Evolutionary conservation across 2,113 vertebrate genomes (phyloP).

Genomic region (chimpanzee (Pan troglodytes)): DNA sequence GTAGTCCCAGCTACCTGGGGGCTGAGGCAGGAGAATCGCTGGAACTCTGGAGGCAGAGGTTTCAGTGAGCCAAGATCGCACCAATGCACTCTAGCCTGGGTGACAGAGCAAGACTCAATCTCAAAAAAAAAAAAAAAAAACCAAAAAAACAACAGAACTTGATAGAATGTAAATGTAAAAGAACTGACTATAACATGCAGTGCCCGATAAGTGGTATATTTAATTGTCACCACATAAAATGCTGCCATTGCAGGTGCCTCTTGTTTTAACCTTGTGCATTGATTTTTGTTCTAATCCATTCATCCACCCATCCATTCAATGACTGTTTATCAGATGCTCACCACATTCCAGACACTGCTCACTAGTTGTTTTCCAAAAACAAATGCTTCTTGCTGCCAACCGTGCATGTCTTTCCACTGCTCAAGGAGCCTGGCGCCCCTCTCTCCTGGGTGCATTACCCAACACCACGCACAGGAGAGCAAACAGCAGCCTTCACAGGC

Average conservation of each 20-base stretch:
- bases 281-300: neutral
- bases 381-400: too few relatives aligned
- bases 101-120: fast-evolving
- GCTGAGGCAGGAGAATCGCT: too few relatives aligned
- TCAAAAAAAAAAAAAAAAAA: too few relatives aligned
- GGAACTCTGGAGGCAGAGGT: too few relatives aligned
- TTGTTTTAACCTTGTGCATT: fast-evolving
- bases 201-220: fast-evolving
- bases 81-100: too few relatives aligned
- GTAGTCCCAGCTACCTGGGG: too few relatives aligned
- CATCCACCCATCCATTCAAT: fast-evolving
- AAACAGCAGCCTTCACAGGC: fast-evolving
- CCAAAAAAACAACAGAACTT: too few relatives aligned
- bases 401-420: fast-evolving
- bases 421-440: fast-evolving
- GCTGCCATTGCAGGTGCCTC: fast-evolving
- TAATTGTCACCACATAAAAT: fast-evolving
- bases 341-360: fast-evolving
- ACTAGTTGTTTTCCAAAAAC: neutral
- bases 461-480: neutral
- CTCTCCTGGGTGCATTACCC: neutral
- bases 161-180: fast-evolving
- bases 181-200: fast-evolving
- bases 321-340: neutral
- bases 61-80: too few relatives aligned